Percentiles rank a stretch among this genome's conserved stretches.
Conservation (phyloP, 2,888 invertebrate genomes). For the Adelognathus sp. region DNA sequence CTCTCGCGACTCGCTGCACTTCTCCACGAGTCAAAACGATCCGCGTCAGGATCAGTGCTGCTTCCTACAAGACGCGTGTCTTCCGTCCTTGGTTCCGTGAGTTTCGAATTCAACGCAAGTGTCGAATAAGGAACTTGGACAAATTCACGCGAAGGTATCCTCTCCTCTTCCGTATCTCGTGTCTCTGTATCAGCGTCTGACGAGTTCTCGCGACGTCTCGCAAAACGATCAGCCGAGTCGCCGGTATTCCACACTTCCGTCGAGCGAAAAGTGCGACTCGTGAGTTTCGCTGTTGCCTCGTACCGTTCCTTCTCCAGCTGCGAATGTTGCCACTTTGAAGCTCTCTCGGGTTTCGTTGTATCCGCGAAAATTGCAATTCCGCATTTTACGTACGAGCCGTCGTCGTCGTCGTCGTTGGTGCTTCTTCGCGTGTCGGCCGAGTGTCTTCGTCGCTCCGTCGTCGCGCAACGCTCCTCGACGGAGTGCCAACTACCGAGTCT, state of each 20-base stretch:
- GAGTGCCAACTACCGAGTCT: not conserved
- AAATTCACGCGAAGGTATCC: not conserved
- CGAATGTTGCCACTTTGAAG: not conserved
- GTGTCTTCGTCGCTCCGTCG: slow-evolving; percentile 56
- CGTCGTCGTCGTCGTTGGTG: not conserved
- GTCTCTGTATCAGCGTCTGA: not conserved
- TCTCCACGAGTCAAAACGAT: no score
- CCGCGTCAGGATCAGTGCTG: no score
- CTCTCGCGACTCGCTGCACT: no score
- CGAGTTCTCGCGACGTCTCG: not conserved
- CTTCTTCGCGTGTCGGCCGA: slow-evolving; percentile 26
- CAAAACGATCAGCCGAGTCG: not conserved
- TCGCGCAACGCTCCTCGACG: slow-evolving; percentile 52
- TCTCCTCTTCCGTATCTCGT: not conserved
- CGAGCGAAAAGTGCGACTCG: slow-evolving; percentile 2
- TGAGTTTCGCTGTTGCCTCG: no score
- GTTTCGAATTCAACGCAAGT: no score
- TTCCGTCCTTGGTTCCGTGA: no score
- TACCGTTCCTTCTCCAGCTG: slow-evolving; percentile 25
- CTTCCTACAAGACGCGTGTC: no score
- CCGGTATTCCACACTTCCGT: slow-evolving; percentile 31
- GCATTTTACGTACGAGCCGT: slow-evolving; percentile 67
- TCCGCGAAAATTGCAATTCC: slow-evolving; percentile 68
- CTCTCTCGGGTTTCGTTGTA: slow-evolving; percentile 46
- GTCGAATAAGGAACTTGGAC: no score